Evolutionary conservation across 2,797 vertebrate genomes (phyloP).

Genomic region (Bovichtus diacanthus): DNA sequence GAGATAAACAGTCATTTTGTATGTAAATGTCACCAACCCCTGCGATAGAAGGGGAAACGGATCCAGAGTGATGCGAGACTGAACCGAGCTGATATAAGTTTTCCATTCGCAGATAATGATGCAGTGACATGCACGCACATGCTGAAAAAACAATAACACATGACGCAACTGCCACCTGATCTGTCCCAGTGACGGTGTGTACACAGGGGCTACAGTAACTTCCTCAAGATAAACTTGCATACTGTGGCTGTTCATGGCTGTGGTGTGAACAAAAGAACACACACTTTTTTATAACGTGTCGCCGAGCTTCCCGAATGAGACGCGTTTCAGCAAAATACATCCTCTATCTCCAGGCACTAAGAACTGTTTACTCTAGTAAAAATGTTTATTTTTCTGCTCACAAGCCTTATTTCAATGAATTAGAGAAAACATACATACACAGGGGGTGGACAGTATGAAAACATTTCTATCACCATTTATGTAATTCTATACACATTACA

Average conservation of each 20-base stretch:
- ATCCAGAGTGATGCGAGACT: constrained; percentile 20
- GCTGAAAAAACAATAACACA: constrained; percentile 70
- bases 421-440: constrained; percentile 4
- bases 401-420: constrained; percentile 17
- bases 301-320: background rate
- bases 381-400: constrained; percentile 12
- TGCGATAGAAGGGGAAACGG: constrained; percentile 38
- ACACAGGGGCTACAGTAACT: constrained; percentile 40
- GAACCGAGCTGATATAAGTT: constrained; percentile 49
- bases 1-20: constrained; percentile 43
- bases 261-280: constrained; percentile 1
- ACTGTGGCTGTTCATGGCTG: background rate
- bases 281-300: background rate
- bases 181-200: constrained; percentile 24
- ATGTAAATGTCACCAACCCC: constrained; percentile 56
- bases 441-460: background rate
- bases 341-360: constrained; percentile 26
- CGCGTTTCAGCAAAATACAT: constrained; percentile 19
- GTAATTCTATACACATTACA: background rate
- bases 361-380: constrained; percentile 2
- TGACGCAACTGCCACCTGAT: constrained; percentile 67
- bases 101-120: constrained; percentile 60
- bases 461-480: background rate
- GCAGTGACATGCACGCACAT: constrained; percentile 13
- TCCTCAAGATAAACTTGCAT: constrained; percentile 56